Evolutionary conservation across 2,888 invertebrate species (phyloP).

Genomic region (Liopterus haemorrhoidalis): DNA sequence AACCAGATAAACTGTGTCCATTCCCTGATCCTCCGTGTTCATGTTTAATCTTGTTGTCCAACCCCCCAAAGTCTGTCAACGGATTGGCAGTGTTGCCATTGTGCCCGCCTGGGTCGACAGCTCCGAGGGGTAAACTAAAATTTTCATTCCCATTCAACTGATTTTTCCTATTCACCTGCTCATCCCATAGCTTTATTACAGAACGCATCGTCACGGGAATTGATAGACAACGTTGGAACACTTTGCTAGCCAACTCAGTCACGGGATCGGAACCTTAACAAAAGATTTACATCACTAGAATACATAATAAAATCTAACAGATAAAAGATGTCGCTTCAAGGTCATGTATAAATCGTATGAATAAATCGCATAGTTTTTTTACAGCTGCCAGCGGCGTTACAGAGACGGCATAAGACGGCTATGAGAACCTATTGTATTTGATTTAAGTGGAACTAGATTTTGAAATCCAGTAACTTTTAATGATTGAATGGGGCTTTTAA

Average conservation of each 20-base stretch:
- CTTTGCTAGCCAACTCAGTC: conserved; percentile 55
- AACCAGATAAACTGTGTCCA: conserved; percentile 31
- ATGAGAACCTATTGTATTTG: too few relatives aligned
- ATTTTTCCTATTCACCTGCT: conserved; percentile 53
- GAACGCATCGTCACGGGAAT: conserved; percentile 87
- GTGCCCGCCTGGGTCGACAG: conserved; percentile 60
- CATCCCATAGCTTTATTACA: conserved; percentile 79
- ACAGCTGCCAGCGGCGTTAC: too few relatives aligned
- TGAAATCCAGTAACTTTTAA: too few relatives aligned
- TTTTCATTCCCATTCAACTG: conserved; percentile 52
- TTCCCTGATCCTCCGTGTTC: conserved; percentile 42
- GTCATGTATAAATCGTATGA: too few relatives aligned
- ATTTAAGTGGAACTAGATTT: too few relatives aligned
- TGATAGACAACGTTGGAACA: conserved; percentile 85
- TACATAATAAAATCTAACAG: too few relatives aligned
- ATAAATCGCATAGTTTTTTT: too few relatives aligned
- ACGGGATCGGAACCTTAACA: conserved; percentile 46
- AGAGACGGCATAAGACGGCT: too few relatives aligned
- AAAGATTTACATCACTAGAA: too few relatives aligned
- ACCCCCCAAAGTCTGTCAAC: conserved; percentile 46
- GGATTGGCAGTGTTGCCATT: conserved; percentile 41
- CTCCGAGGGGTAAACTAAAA: conserved; percentile 63
- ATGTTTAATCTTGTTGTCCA: conserved; percentile 42
- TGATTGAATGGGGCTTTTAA: too few relatives aligned
- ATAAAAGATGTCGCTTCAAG: too few relatives aligned